phyloP scores from a whole-genome alignment of 2,113 vertebrate species.

The Chloroceryle aenea region DNA sequence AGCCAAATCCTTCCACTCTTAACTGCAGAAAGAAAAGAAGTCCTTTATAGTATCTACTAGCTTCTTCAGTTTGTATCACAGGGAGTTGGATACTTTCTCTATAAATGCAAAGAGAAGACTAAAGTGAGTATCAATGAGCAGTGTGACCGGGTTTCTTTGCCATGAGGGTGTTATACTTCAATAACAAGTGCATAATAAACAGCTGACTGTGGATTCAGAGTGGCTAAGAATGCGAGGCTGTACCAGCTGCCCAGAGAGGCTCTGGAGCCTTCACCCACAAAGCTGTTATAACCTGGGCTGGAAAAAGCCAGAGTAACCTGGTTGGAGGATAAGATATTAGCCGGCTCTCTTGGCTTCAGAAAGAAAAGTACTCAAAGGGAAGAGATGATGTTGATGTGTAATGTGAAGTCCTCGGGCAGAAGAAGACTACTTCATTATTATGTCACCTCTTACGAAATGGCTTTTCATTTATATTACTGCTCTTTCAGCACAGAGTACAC shows the following conservation, averaged over 20 bases:
- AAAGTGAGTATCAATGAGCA: background rate
- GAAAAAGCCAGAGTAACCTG: background rate
- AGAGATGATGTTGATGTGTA: background rate
- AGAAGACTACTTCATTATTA: background rate
- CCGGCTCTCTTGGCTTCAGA: background rate
- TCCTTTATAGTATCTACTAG: background rate
- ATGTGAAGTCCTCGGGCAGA: background rate
- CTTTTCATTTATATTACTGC: background rate
- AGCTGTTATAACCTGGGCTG: background rate
- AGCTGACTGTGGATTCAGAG: background rate
- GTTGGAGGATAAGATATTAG: background rate
- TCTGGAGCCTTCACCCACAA: background rate
- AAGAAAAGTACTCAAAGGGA: background rate
- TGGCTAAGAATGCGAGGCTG: background rate
- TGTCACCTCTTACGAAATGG: background rate
- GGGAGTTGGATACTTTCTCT: background rate
- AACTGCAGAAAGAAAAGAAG: background rate
- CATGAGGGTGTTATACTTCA: background rate
- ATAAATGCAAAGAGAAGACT: background rate
- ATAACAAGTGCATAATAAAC: background rate
- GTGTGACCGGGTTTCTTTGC: background rate
- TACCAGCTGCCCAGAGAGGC: background rate
- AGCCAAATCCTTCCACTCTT: background rate
- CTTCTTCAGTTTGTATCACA: background rate
- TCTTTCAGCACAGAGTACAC: background rate